Conservation (phyloP, 1,140 invertebrate species). For the Drosophila lacteicornis region DNA sequence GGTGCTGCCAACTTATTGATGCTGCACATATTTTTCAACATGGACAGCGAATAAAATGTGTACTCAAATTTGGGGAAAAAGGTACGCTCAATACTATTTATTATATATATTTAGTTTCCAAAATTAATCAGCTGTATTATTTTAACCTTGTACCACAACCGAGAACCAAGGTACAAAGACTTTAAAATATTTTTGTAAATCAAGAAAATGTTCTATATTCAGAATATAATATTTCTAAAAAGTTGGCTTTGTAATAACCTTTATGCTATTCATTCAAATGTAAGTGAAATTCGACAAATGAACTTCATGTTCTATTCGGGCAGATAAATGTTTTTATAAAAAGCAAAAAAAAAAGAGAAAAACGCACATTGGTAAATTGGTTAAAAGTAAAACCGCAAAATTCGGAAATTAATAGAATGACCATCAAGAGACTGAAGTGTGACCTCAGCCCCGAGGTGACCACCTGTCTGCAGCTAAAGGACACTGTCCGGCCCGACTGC, state of each 20-base stretch:
- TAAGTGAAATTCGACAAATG: constrained; percentile 7
- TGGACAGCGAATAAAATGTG: too few relatives aligned
- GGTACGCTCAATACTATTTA: too few relatives aligned
- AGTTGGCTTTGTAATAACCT: background rate
- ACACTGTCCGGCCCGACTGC: constrained; percentile 65
- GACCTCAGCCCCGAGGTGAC: constrained; percentile 58
- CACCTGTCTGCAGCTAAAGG: constrained; percentile 44
- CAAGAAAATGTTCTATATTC: background rate
- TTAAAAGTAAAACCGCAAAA: background rate
- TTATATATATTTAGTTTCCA: too few relatives aligned
- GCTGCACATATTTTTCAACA: too few relatives aligned
- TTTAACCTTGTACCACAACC: too few relatives aligned
- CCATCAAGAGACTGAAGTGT: constrained; percentile 46
- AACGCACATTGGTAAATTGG: constrained; percentile 4
- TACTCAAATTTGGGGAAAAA: too few relatives aligned
- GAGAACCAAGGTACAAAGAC: background rate
- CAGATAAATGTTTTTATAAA: constrained; percentile 45
- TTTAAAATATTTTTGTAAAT: background rate
- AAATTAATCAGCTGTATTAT: too few relatives aligned
- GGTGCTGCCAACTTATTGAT: too few relatives aligned
- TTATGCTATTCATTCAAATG: background rate
- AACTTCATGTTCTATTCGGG: constrained; percentile 4
- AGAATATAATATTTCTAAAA: background rate
- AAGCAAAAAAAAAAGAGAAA: constrained; percentile 5
- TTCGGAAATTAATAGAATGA: constrained; percentile 41